Conservation (phyloP, 2,113 vertebrate species). For the Eublepharis macularius region DNA sequence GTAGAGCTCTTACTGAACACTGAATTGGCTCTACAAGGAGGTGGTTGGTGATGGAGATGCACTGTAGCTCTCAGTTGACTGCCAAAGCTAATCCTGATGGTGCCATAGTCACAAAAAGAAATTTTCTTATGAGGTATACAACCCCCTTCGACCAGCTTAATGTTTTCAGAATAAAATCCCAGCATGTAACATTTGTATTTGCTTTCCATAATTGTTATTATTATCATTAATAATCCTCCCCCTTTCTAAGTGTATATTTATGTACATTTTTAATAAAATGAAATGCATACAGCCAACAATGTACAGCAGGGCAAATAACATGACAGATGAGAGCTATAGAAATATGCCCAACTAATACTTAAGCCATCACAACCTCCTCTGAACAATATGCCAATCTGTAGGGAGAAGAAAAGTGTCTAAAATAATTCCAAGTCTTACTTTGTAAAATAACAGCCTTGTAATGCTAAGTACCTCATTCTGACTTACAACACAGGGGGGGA, state of each 20-base stretch:
- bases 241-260: not conserved
- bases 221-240: not conserved
- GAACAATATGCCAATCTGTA: not conserved
- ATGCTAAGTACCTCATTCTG: not conserved
- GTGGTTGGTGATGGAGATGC: not conserved
- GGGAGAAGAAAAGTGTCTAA: not conserved
- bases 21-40: not conserved
- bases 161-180: not conserved
- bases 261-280: conserved; percentile 1
- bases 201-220: conserved; percentile 11
- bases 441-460: conserved; percentile 8
- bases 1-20: not conserved
- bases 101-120: not conserved
- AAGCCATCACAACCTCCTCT: not conserved
- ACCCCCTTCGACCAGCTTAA: not conserved
- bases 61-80: not conserved
- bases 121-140: not conserved
- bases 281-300: not conserved
- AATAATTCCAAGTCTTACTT: conserved; percentile 10
- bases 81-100: not conserved
- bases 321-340: not conserved
- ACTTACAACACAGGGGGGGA: not conserved
- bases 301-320: not conserved
- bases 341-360: conserved; percentile 7
- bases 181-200: conserved; percentile 1